phyloP scores from a whole-genome alignment of 2,113 vertebrate species.

The Brachyhypopomus gauderio region DNA sequence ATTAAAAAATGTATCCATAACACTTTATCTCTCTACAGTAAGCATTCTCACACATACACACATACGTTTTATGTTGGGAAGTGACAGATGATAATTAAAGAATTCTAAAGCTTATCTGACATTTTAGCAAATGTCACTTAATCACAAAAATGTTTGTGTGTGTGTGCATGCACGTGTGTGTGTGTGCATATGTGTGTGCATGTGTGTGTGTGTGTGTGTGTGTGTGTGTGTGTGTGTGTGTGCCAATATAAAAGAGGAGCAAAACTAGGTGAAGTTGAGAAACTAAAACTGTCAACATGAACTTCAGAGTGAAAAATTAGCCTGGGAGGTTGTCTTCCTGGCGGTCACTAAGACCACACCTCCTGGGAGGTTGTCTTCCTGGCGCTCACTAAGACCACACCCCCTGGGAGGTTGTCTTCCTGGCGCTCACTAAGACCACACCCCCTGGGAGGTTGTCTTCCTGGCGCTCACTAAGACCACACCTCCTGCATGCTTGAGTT shows the following conservation, averaged over 20 bases:
- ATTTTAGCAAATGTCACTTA: background rate
- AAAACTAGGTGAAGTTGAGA: background rate
- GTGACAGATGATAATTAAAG: no score
- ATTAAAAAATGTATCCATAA: no score
- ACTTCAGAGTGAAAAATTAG: slow-evolving; percentile 20
- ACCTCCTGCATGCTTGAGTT: slow-evolving; percentile 11
- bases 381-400: background rate
- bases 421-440: background rate
- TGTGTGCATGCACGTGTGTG: slow-evolving; percentile 7
- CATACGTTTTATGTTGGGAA: no score
- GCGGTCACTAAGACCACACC: background rate
- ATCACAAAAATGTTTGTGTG: background rate
- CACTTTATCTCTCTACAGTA: no score
- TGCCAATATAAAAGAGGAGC: background rate
- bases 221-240: slow-evolving; percentile 1
- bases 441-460: background rate
- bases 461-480: background rate
- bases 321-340: slow-evolving; percentile 25
- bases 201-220: slow-evolving; percentile 24
- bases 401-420: background rate
- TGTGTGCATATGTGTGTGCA: slow-evolving; percentile 13
- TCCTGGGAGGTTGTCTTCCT: background rate
- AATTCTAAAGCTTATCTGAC: background rate
- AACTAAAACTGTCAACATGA: slow-evolving; percentile 34
- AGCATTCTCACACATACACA: no score